Evolutionary conservation across 1,140 invertebrate species (phyloP), one percentile per base, ranked within the genome.

Genomic region (Scaptomyza montana): DNA sequence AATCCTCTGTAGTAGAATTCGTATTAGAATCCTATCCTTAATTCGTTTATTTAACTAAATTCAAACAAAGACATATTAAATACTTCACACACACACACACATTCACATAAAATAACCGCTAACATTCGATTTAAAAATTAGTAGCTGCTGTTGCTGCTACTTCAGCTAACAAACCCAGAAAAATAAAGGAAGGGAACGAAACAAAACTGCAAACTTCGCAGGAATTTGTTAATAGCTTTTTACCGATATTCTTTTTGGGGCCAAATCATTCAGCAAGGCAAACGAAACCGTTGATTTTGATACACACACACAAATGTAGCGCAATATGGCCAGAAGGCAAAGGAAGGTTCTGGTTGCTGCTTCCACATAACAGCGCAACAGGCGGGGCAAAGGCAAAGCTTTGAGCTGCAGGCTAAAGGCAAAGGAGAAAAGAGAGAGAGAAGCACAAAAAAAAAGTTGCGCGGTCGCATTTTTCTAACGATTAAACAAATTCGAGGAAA

Each of bases 401-500:
- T 25, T 2, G 2, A 21, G 36, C 41, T 54, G 63, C 51, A 41
- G 45, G 62, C 41, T 2, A 65, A 12, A 54, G 33, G 3, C 9
- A 59, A n/a, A 28, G 13, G n/a, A 30, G 3, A 33, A 28, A 45
- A 63, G 30, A 33, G 28, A 33, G 30, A 33, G 33, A 36, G 33
- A 36, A 54, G 8, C 21, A 43, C n/a, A 45, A 39, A 39, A 33
- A 16, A n/a, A 43, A 84, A 84, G 70, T 70, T 72, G 80, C 85
- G 84, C 71, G 65, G 60, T 73, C 86, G 72, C 78, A 89, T 89
- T 90, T 90, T 90, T 90, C 86, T 90, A 90, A 87, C 79, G 86
- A 90, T 90, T 90, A 90, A 90, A 90, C 86, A 90, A 90, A 90
- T 90, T 90, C 86, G 81, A 56, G 76, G 86, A 90, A 90, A 90